These are phyloP conservation scores for Tragulus kanchil DNA, from an alignment of 2,113 vertebrate species.

Conservation along the genomic window DNA sequence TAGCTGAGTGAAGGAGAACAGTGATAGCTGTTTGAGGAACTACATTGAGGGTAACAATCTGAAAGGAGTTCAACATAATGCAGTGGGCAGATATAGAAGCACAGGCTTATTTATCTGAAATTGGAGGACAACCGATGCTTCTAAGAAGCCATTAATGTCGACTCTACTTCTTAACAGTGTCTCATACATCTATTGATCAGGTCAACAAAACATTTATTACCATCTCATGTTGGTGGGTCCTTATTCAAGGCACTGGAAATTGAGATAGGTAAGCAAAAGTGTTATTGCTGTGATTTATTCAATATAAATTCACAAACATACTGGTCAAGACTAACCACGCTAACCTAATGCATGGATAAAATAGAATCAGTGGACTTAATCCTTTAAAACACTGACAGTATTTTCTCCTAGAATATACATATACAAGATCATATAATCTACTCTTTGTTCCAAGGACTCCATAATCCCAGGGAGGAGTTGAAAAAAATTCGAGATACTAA, in stretches of 20 bases:
- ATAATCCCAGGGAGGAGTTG: not conserved
- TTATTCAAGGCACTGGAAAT: not conserved
- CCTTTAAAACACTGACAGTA: not conserved
- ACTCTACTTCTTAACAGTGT: not conserved
- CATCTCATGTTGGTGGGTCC: not conserved
- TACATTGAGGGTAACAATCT: not conserved
- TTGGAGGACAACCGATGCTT: not conserved
- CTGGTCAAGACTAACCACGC: not conserved
- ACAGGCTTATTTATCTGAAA: not conserved
- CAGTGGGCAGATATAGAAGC: not conserved
- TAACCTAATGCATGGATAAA: not conserved
- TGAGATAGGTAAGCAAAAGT: not conserved
- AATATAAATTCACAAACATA: not conserved
- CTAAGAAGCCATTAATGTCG: not conserved
- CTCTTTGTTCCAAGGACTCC: not conserved
- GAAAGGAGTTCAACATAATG: not conserved
- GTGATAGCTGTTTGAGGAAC: not conserved
- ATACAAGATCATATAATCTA: not conserved
- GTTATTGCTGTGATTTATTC: not conserved
- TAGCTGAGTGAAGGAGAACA: not conserved
- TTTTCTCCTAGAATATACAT: not conserved
- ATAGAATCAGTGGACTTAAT: not conserved
- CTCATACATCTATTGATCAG: not conserved
- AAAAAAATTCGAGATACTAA: not conserved
- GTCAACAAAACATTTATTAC: not conserved